Evolutionary conservation across 2,113 vertebrate genomes (phyloP), one percentile per base, ranked within the genome.

Genomic region (Anguilla japonica): DNA sequence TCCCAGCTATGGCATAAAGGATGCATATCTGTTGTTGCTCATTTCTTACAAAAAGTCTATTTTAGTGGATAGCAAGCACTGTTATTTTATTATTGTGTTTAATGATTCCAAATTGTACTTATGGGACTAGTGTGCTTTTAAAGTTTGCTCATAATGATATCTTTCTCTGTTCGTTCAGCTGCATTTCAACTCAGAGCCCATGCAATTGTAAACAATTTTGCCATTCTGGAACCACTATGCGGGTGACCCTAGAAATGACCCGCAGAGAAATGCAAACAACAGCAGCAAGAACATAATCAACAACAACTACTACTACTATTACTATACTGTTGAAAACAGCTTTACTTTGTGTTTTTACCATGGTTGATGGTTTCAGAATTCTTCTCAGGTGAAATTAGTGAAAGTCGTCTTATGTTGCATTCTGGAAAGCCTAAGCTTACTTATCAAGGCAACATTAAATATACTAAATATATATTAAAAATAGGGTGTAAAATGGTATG

Each of bases 21-120:
- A 79, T 34, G 34, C 50, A 79, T 81, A 67, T 79, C 83, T 87
- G 67, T 87, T 82, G 39, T 67, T 14, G 63, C 60, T 41, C 60
- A 11, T 67, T 41, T 29, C 50, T 71, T 29, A 82, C 41, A 41
- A 22, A 81, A 46, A 46, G 80, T 34, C 26, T 26, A 67, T 67
- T 67, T 67, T 67, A 67, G 60, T 67, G 18, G 18, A 26, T 67
- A 67, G n/a, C 11, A 34, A 75, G 11, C 71, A 2, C 71, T 34
- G 11, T 34, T 9, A 11, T 79, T 85, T 50, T 16, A 53, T 20
- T 53, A 26, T 18, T 3, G 11, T 53, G 8, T 57, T 79, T 71
- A 67, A 2, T 84, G 8, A 75, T 78, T 84, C n/a, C n/a, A 9
- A 11, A 50, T 82, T 29, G 50, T 20, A 67, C 60, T 41, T 40